These are phyloP conservation scores for Drosophila ambigua DNA, from an alignment of 1,140 invertebrate genomes.

Conservation along the genomic window DNA sequence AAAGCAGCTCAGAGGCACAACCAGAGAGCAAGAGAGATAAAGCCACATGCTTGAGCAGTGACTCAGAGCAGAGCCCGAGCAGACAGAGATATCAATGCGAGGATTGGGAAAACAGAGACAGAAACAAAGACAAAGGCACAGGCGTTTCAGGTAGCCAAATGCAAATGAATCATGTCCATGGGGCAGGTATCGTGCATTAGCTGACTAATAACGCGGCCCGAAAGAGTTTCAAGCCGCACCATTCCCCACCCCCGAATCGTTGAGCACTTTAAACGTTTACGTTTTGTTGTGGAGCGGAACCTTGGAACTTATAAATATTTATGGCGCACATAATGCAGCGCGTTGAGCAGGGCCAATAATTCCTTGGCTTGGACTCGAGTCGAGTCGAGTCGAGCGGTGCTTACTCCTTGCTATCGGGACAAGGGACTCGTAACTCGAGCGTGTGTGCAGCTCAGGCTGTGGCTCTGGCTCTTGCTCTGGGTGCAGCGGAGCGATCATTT, in stretches of 20 bases:
- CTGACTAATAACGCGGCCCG: conserved; percentile 57
- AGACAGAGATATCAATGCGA: conserved; percentile 30
- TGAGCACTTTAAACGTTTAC: conserved; percentile 57
- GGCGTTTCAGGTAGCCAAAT: conserved; percentile 3
- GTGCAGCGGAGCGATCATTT: conserved; percentile 74
- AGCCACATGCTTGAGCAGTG: not conserved
- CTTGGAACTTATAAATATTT: conserved; percentile 80
- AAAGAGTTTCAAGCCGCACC: conserved; percentile 11
- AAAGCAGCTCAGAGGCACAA: conserved; percentile 32
- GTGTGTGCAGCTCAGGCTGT: conserved; percentile 30
- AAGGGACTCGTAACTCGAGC: conserved; percentile 18
- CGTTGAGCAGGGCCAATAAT: conserved; percentile 75
- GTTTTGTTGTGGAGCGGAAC: conserved; percentile 44
- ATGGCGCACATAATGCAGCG: conserved; percentile 76
- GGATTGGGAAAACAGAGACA: conserved; percentile 13
- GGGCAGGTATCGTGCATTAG: conserved; percentile 58
- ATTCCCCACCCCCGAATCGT: conserved; percentile 8
- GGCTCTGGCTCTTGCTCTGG: conserved; percentile 29
- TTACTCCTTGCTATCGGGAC: conserved; percentile 35
- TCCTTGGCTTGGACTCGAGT: conserved; percentile 46
- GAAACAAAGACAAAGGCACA: not conserved
- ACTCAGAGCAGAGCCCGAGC: too few species aligned
- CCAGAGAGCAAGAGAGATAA: conserved; percentile 11
- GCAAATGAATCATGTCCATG: conserved; percentile 39
- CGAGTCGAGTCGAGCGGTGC: conserved; percentile 11